Evolutionary conservation across 2,888 invertebrate genomes (phyloP).

Genomic region (Patella caerulea): DNA sequence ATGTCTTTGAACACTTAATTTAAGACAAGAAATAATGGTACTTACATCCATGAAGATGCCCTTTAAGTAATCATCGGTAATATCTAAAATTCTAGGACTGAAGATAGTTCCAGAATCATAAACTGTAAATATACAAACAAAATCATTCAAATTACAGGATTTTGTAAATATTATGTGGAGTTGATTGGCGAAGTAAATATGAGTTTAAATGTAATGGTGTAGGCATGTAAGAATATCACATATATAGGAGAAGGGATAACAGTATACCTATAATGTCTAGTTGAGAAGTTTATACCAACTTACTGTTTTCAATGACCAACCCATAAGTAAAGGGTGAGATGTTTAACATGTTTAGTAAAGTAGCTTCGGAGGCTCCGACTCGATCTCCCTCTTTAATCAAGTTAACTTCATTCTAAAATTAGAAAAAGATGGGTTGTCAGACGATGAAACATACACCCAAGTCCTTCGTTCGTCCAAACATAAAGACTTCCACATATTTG

Average conservation of each 20-base stretch:
- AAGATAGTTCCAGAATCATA: slow-evolving; percentile 99
- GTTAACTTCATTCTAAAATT: slow-evolving; percentile 74
- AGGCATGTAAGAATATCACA: too few species aligned
- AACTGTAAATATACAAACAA: slow-evolving; percentile 74
- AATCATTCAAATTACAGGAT: background rate
- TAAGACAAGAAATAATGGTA: background rate
- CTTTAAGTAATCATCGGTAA: slow-evolving; percentile 95
- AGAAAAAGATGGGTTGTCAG: too few species aligned
- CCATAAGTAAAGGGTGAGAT: slow-evolving; percentile 99
- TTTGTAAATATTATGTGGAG: too few species aligned
- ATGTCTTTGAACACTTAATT: too few species aligned
- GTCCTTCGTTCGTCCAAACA: too few species aligned
- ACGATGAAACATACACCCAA: too few species aligned
- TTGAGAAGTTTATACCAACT: slow-evolving; percentile 60
- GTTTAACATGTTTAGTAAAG: slow-evolving; percentile 99
- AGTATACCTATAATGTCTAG: too few species aligned
- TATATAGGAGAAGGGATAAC: too few species aligned
- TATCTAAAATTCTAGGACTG: slow-evolving; percentile 96
- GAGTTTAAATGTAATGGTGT: too few species aligned
- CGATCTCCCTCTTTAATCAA: slow-evolving; percentile 88
- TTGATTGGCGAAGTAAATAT: too few species aligned
- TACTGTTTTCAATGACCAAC: slow-evolving; percentile 85
- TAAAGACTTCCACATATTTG: too few species aligned
- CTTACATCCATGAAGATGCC: slow-evolving; percentile 85
- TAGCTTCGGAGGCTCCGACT: slow-evolving; percentile 98